phyloP scores from a whole-genome alignment of 2,797 vertebrate genomes.

The Phalanger gymnotis region DNA sequence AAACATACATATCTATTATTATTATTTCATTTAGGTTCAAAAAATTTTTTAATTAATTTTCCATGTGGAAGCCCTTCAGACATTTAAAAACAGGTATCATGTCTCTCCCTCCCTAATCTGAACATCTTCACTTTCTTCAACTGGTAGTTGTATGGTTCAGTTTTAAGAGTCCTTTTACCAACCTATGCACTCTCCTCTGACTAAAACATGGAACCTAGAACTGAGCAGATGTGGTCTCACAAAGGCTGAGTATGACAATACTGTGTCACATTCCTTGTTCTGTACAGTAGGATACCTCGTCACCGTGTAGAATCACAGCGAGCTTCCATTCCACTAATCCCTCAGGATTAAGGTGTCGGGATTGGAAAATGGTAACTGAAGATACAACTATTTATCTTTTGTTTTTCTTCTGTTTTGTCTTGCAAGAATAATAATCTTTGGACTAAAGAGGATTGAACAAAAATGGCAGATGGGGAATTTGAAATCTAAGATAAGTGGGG shows the following conservation, averaged over 20 bases:
- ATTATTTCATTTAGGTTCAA: neutral
- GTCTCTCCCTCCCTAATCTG: neutral
- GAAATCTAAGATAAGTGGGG: neutral
- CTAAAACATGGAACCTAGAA: neutral
- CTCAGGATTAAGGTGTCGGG: neutral
- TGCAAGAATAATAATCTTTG: neutral
- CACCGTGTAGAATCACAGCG: neutral
- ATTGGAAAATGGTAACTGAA: neutral
- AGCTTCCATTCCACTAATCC: neutral
- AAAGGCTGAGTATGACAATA: neutral
- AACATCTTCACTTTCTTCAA: neutral
- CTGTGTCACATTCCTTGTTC: neutral
- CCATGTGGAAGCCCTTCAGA: neutral
- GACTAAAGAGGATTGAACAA: neutral
- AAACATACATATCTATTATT: neutral
- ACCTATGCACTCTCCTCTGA: neutral
- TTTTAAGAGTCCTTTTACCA: neutral
- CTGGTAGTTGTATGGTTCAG: neutral
- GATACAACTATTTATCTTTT: neutral
- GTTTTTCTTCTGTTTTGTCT: neutral
- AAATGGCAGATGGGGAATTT: neutral
- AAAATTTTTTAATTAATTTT: neutral
- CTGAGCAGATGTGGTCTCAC: neutral
- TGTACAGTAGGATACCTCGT: neutral
- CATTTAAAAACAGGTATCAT: neutral